Base-by-base conservation (phyloP, 2,797 vertebrate species). In the Malacoraja senta region DNA sequence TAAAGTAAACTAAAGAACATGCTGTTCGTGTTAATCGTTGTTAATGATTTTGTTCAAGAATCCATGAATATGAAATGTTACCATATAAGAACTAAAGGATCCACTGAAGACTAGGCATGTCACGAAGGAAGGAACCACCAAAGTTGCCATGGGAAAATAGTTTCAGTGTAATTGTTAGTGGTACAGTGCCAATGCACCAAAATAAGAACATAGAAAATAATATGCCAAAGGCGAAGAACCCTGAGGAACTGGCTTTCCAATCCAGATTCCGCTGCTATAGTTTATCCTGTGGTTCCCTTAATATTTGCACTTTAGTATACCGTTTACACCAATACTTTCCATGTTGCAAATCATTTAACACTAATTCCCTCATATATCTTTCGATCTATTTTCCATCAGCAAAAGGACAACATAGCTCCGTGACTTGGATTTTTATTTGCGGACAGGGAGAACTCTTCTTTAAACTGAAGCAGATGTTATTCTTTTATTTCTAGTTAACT, bases 61-160 rank as follows among this genome's bases (percentile, higher is more conserved):
- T 90, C 63, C 6, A 15, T 71, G n/a, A 68, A 35, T 32, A 65
- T 71, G 12, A 90, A 90, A 17, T 19, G 35, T 35, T 68, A 17
- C 13, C 29, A 88, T 61, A n/a, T 71, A 68, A n/a, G 32, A 35
- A 8, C 65, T 58, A 53, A 58, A 61, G n/a, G 63, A 68, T 90
- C 24, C 19, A 19, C 63, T 17, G 63, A 68, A 88, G 17, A n/a
- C n/a, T 21, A 63, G n/a, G 80, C 44, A 83, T 29, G 24, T 90
- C 86, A 24, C 63, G 58, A 17, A 21, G 86, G 61, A 83, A 58
- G 63, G 65, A 90, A 71, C 32, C 3, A 32, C 29, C 68, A 90
- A 86, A 90, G 29, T 35, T 21, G 63, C 58, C 68, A 63, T 90
- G 86, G 86, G 86, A 90, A 90, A 90, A 90, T 38, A 90, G 86